Base-by-base conservation (phyloP, 2,113 vertebrate species). In the Cairina moschata region DNA sequence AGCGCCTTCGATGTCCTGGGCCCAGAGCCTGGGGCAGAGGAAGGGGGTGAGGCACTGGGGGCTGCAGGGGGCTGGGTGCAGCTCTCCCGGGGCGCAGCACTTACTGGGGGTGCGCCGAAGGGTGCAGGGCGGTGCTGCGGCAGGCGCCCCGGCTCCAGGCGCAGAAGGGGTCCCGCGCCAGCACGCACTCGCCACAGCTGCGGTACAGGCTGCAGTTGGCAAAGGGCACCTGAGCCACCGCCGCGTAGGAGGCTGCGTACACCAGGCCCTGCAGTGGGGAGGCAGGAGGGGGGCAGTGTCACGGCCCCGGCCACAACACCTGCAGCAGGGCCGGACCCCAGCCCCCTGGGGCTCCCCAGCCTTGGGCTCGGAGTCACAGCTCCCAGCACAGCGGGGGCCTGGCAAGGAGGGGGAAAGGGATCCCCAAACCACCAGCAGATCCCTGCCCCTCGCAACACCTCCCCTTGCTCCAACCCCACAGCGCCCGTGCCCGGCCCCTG, bases 81-180 rank as follows among this genome's bases (percentile, higher is more conserved):
- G 44, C 60, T 8, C 60, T 38, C 23, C 20, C 20, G 36, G 50
- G 59, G 40, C 9, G 69, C 79, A 21, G 48, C 62, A 88, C 98
- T 98, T 80, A 98, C 98, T 91, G 95, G 40, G 91, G 22, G 36
- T 62, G 94, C 1, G n/a, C 16, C 0, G 13, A 88, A 22, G 25
- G 56, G 84, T 91, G 86, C 3, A 42, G 83, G 66, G 68, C 10
- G 79, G 97, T 8, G 55, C 94, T 98, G n/a, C 40, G 96, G 91
- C 99, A 99, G 83, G 96, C 95, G 6, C 92, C 97, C 63, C 96
- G 96, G 13, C 93, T 98, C 99, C 99, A 99, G 18, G 98, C 99
- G 0, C 99, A 99, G 98, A 99, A 99, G 15, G 99, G 99, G 93
- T 99, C 99, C 85, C 99, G 98, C 10, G 99, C 98, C 38, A 99